Evolutionary conservation across 2,888 invertebrate genomes (phyloP), one percentile per base, ranked within the genome.

Genomic region (Ichneumoninae sp.): DNA sequence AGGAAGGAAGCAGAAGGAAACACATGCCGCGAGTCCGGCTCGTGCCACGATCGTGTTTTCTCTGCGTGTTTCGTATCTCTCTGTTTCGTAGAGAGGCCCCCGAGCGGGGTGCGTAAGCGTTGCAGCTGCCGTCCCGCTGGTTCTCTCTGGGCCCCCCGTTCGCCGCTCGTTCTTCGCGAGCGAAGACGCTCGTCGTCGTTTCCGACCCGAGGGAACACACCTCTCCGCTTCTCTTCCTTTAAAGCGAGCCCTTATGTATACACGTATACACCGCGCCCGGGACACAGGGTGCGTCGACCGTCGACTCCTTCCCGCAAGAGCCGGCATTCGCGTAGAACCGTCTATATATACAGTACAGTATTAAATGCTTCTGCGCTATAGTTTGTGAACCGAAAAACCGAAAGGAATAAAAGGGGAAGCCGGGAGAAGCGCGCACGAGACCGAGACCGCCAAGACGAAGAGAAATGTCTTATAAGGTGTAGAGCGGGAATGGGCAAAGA

Each of bases 1-100:
- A 83, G 86, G 85, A 87, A 81, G 71, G 77, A 75, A 81, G 81
- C 74, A 78, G 78, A 90, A 91, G 89, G 89, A 91, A 92, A 90
- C 92, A 92, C 91, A 92, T 91, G 92, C 91, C 89, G 88, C 87
- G 88, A 87, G 82, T 68, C 70, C 88, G 92, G 92, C 92, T 92
- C 92, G 92, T 92, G 92, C 92, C 92, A 91, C 91, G 88, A 89
- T 91, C 81, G 54, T 81, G 66, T 47, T 47, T 47, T 77, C 40
- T 68, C 22, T 50, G 44, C 73, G 71, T 60, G 52, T 66, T 75
- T 57, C 63, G 81, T 81, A 75, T 87, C 78, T 79, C 57, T 63
- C 69, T 80, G 80, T 85, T 80, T 80, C 63, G 57, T 70, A 77
- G 81, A 80, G 80, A 76, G 77, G 77, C 63, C 63, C 63, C 30